phyloP scores from a whole-genome alignment of 2,888 invertebrate species.

The Callyntrura sp. region DNA sequence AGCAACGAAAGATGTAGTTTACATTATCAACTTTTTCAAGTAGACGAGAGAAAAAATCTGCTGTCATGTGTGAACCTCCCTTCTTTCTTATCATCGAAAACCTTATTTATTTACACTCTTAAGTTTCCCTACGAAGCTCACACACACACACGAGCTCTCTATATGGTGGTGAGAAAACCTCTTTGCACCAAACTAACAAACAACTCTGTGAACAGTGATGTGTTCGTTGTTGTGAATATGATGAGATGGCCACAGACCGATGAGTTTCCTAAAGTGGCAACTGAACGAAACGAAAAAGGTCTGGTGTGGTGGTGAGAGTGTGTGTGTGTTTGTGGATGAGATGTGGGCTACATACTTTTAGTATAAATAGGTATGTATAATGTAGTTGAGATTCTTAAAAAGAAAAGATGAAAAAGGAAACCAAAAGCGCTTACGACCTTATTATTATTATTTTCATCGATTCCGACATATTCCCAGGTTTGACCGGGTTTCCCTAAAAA shows the following conservation, averaged over 20 bases:
- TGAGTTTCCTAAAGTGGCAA: not conserved
- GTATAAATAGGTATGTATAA: no score
- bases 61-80: constrained; percentile 32
- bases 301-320: not conserved
- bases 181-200: constrained; percentile 9
- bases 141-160: not conserved
- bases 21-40: constrained; percentile 5
- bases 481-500: not conserved
- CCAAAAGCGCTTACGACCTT: not conserved
- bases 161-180: not conserved
- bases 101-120: constrained; percentile 38
- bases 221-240: not conserved
- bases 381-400: not conserved
- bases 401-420: constrained; percentile 8
- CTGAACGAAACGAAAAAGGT: constrained; percentile 9
- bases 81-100: constrained; percentile 14
- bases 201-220: not conserved
- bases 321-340: not conserved
- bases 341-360: no score
- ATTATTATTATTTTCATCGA: constrained; percentile 30
- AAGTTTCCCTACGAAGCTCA: not conserved
- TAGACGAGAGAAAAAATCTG: constrained; percentile 5
- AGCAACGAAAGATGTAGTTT: not conserved
- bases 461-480: constrained; percentile 7
- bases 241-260: not conserved